Evolutionary conservation across 2,797 vertebrate species (phyloP), one percentile per base, ranked within the genome.

Genomic region (Apogon hyalosoma): DNA sequence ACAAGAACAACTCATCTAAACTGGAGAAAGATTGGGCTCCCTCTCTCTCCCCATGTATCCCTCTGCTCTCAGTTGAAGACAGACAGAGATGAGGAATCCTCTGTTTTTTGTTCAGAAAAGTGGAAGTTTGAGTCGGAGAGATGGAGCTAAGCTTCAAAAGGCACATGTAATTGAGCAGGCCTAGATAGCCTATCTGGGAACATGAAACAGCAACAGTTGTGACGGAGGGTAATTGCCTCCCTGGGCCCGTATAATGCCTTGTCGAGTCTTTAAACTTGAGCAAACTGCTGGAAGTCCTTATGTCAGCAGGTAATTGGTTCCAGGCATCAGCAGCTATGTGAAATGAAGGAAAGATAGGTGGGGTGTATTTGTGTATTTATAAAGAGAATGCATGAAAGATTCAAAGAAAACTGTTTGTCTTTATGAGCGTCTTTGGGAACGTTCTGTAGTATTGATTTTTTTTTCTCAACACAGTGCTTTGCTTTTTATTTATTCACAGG

Each of bases 121-220:
- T 76, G 71, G 77, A 90, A 89, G 85, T 88, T 86, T 87, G 82
- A 86, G 80, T 86, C 41, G 50, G 70, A 69, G 82, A 82, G 90
- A 89, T 85, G 76, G 88, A 88, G 87, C 69, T 47, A 68, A 81
- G 83, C 90, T 91, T 93, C 91, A 91, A 90, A 92, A 90, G 89
- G 80, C 86, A 77, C 80, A 79, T 90, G 90, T 90, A 92, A 92
- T 88, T 87, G 91, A 92, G 90, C 88, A 85, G 87, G 59, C 75
- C 82, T 82, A 88, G 91, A 92, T 92, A 87, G 87, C 77, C 85
- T 92, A 92, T 92, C 91, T 85, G 84, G 76, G 77, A 90, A 92
- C 90, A 90, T 93, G 88, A 92, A 92, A 90, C 91, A 85, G 88
- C 89, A 92, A 92, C 90, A 89, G 88, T 92, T 92, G 88, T 90